A percentile compares a stretch with the other conserved stretches of the same genome.
Conservation (phyloP, 2,797 vertebrate species). For the Sebastes iracundus region DNA sequence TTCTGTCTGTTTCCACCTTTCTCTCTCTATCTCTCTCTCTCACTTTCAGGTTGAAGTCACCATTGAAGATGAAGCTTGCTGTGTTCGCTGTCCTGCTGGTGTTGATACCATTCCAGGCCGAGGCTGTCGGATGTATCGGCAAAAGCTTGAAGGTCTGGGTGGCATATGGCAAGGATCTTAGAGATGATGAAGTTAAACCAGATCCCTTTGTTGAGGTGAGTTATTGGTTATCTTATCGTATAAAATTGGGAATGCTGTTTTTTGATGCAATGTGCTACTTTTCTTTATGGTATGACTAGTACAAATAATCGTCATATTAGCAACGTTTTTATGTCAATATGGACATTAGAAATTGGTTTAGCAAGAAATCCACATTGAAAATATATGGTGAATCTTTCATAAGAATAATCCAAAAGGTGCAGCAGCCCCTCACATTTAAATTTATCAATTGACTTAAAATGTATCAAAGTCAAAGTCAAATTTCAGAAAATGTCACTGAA, state of each 20-base stretch:
- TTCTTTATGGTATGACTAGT: too few species aligned
- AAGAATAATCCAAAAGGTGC: too few species aligned
- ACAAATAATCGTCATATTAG: background rate
- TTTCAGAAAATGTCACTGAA: background rate
- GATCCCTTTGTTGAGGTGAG: slow-evolving; percentile 6
- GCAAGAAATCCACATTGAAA: background rate
- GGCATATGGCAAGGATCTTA: background rate
- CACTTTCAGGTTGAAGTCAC: background rate
- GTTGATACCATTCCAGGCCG: background rate
- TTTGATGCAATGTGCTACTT: background rate
- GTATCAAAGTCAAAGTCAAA: background rate
- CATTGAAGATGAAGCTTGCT: background rate
- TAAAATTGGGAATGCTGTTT: background rate
- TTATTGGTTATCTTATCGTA: background rate
- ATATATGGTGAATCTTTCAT: background rate
- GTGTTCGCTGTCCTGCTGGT: background rate
- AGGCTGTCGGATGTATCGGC: background rate
- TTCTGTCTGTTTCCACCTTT: background rate
- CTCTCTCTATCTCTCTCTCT: background rate
- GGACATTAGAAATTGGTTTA: background rate
- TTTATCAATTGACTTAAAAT: background rate
- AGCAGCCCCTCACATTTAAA: too few species aligned
- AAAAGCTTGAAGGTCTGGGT: background rate
- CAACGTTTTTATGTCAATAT: background rate
- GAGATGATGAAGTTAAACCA: background rate